A percentile compares a stretch with the other conserved stretches of the same genome.
phyloP scores from a whole-genome alignment of 2,888 invertebrate species.

The Trissolcus japonicus region DNA sequence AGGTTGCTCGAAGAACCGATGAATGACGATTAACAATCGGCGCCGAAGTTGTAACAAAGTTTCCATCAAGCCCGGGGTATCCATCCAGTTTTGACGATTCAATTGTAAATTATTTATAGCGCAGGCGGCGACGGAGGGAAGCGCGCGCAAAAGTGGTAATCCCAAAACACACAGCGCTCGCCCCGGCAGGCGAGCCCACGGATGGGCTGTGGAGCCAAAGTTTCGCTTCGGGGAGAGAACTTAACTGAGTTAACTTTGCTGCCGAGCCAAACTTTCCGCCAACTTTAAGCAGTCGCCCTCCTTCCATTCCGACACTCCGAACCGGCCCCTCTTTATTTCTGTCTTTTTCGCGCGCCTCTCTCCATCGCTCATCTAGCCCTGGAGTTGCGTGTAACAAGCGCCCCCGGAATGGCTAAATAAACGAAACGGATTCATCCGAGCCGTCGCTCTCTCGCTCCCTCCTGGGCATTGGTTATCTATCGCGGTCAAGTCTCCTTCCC shows the following conservation, averaged over 20 bases:
- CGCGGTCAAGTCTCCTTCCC: constrained; percentile 17
- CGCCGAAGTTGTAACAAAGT: constrained; percentile 8
- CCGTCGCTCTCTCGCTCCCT: background rate
- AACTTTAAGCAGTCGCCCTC: constrained; percentile 74
- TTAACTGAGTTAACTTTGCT: constrained; percentile 76
- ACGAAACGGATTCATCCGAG: constrained; percentile 29
- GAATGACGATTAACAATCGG: background rate
- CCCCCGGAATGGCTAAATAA: constrained; percentile 22
- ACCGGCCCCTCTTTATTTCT: constrained; percentile 53
- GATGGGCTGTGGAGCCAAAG: constrained; percentile 69
- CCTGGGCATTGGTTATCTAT: constrained; percentile 8
- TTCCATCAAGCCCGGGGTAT: constrained; percentile 1
- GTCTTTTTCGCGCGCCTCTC: constrained; percentile 49
- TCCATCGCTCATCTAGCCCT: constrained; percentile 40
- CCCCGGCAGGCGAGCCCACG: constrained; percentile 53
- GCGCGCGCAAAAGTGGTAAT: constrained; percentile 64
- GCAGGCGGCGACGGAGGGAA: constrained; percentile 5
- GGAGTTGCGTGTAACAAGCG: constrained; percentile 22
- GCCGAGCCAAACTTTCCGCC: constrained; percentile 75
- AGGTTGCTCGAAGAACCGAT: background rate
- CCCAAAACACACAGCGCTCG: constrained; percentile 65
- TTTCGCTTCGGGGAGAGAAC: constrained; percentile 74
- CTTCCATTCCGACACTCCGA: constrained; percentile 55
- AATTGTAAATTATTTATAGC: constrained; percentile 56
- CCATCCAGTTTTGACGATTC: constrained; percentile 46